A percentile compares a stretch with the other conserved stretches of the same genome.
Evolutionary conservation across 2,113 vertebrate species (phyloP).

Genomic region (Anolis sagrei): DNA sequence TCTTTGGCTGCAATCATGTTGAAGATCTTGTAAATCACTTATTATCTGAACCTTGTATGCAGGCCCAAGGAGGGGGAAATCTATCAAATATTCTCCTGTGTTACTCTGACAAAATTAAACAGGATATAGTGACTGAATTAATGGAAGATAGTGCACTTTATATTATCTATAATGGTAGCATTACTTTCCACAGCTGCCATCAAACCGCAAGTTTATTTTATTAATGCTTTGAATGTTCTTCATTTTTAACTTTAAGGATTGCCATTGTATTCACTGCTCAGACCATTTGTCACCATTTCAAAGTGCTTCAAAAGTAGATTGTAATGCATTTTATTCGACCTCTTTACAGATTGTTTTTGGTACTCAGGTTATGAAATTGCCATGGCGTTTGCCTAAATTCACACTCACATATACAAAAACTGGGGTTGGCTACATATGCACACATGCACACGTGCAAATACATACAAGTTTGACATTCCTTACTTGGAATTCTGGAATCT

Average conservation of each 20-base stretch:
- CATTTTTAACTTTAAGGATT: background rate
- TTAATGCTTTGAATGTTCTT: background rate
- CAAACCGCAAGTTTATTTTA: background rate
- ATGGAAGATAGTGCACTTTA: background rate
- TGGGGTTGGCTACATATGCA: background rate
- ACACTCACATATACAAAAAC: background rate
- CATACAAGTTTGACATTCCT: no score
- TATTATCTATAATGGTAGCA: no score
- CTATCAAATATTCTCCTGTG: background rate
- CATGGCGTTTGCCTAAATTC: background rate
- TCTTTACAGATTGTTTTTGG: background rate
- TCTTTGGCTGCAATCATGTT: background rate
- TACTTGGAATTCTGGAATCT: no score
- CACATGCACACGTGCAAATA: no score
- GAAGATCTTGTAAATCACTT: background rate
- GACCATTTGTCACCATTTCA: background rate
- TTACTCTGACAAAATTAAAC: background rate
- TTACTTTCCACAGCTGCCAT: background rate
- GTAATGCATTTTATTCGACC: background rate
- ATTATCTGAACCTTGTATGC: background rate
- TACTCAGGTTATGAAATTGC: background rate
- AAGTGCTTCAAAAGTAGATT: background rate
- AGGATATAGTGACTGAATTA: background rate
- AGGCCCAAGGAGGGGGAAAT: background rate
- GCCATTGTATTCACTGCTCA: background rate